Base-by-base conservation (phyloP, 2,797 vertebrate species). In the Botia almorhae region DNA sequence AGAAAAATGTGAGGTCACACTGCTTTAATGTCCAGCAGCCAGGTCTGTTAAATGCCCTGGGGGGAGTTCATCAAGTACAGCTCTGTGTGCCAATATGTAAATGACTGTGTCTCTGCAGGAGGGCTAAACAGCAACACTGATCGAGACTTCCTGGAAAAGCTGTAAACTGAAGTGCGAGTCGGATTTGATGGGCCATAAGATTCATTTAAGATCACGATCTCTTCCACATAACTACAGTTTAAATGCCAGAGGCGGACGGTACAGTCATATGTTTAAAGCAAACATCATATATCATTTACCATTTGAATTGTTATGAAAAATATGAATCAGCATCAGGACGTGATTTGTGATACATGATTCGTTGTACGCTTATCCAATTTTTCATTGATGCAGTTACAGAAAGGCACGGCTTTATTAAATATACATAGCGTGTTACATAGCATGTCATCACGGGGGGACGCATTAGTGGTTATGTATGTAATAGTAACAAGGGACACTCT, bases 11-110 rank as follows among this genome's bases (percentile, higher is more conserved):
- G 64, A 70, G 51, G 81, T 71, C 65, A 53, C 36, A 53, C 39
- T 69, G 2, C 60, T 76, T 63, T 33, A 51, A 21, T 80, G 74
- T 76, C 74, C 63, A 65, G 55, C 43, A 72, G 26, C 26, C 61
- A 70, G 70, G 61, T 77, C 68, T 76, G 78, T 83, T 82, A 79
- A 79, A 64, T 26, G 4, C 68, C 69, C 82, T 21, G 16, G 43
- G 33, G 60, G 12, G 43, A 83, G 72, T 83, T 77, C 7, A 72
- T 81, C 71, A 74, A 82, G 70, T 74, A 33, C 51, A 43, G 17
- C 78, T 71, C 74, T 76, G 56, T 83, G 48, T 77, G 73, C 72
- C 82, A 71, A 61, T 80, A 83, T 84, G 74, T 69, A 78, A 78
- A 81, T 84, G 63, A 64, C n/a, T n/a, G 11, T 8, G 36, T 78